Percentiles rank a stretch among this genome's conserved stretches.
phyloP scores from a whole-genome alignment of 1,140 invertebrate species.

The Nixonia krombeini region DNA sequence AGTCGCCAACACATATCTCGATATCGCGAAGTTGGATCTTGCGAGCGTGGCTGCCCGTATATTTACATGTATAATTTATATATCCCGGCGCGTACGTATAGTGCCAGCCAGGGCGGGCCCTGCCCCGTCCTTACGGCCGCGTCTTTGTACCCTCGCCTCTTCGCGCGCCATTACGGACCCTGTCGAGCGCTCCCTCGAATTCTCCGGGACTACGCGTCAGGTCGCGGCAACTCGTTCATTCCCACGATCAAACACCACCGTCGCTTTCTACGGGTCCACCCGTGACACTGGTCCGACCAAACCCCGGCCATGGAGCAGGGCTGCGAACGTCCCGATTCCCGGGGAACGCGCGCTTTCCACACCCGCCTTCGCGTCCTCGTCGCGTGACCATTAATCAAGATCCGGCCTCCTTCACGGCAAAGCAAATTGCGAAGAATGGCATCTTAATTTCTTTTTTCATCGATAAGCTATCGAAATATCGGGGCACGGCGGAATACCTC shows the following conservation, averaged over 20 bases:
- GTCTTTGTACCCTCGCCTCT: slow-evolving; percentile 15
- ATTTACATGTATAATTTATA: slow-evolving; percentile 71
- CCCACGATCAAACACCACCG: slow-evolving; percentile 43
- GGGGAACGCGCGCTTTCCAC: no score
- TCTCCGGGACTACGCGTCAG: slow-evolving; percentile 34
- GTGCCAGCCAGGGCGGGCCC: slow-evolving; percentile 43
- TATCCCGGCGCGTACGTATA: slow-evolving; percentile 52
- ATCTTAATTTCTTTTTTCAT: no score
- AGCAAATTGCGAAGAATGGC: no score
- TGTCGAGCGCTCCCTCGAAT: slow-evolving; percentile 19
- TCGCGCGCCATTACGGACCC: slow-evolving; percentile 21
- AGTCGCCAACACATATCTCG: slow-evolving; percentile 62
- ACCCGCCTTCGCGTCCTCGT: no score
- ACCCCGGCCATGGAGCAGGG: no score
- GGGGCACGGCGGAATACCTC: no score
- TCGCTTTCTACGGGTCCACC: no score
- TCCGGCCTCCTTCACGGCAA: no score
- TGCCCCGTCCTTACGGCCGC: slow-evolving; percentile 17
- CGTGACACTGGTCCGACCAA: no score
- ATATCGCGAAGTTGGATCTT: slow-evolving; percentile 64
- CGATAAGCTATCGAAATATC: no score
- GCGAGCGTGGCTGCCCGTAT: slow-evolving; percentile 55
- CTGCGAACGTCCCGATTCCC: no score
- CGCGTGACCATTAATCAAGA: no score
- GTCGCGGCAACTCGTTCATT: slow-evolving; percentile 29